These are phyloP conservation scores for Drosophila pegasa DNA, from an alignment of 2,888 invertebrate genomes.

Conservation along the genomic window DNA sequence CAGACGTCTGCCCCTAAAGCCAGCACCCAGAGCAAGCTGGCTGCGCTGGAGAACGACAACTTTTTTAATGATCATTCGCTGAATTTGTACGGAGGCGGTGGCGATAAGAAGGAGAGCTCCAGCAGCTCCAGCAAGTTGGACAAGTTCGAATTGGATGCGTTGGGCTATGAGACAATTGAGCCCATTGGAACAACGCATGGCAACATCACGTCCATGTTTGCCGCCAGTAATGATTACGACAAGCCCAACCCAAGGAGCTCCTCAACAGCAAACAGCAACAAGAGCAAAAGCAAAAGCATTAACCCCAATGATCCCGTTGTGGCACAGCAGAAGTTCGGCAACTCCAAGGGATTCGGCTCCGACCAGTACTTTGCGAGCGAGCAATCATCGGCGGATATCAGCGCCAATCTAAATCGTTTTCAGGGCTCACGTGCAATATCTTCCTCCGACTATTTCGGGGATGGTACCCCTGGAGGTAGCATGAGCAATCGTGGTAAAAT, in stretches of 20 bases:
- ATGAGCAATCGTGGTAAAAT: slow-evolving; percentile 49
- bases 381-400: slow-evolving; percentile 82
- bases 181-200: slow-evolving; percentile 83
- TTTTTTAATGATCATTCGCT: slow-evolving; percentile 79
- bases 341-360: slow-evolving; percentile 98
- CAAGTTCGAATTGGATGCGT: slow-evolving; percentile 82
- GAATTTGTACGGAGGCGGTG: slow-evolving; percentile 61
- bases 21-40: slow-evolving; percentile 60
- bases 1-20: slow-evolving; percentile 88
- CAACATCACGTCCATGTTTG: slow-evolving; percentile 84
- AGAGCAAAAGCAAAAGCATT: slow-evolving; percentile 49
- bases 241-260: slow-evolving; percentile 48
- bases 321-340: slow-evolving; percentile 98
- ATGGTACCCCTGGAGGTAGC: slow-evolving; percentile 83
- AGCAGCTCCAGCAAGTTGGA: slow-evolving; percentile 72
- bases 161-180: slow-evolving; percentile 84
- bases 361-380: slow-evolving; percentile 97
- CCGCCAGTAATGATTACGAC: slow-evolving; percentile 65
- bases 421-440: slow-evolving; percentile 98
- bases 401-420: slow-evolving; percentile 89
- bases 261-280: slow-evolving; percentile 10
- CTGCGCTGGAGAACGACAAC: slow-evolving; percentile 74
- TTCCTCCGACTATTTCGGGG: slow-evolving; percentile 97
- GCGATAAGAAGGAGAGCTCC: slow-evolving; percentile 51
- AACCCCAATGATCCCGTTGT: slow-evolving; percentile 81